Evolutionary conservation across 2,888 invertebrate genomes (phyloP), one percentile per base, ranked within the genome.

Genomic region (Catocala sponsa): DNA sequence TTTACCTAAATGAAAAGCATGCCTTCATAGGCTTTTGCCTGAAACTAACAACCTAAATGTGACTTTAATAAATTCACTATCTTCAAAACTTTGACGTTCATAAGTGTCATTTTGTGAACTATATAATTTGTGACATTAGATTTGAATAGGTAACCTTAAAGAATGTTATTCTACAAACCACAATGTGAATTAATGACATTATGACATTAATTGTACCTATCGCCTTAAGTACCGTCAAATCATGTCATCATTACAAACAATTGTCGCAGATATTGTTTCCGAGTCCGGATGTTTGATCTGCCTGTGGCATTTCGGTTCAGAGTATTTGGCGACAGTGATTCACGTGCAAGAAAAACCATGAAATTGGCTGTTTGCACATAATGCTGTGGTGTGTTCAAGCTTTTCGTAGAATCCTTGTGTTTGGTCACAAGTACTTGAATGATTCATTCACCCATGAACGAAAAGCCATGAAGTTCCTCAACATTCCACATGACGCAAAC

Each of bases 391-490:
- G 9, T 38, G 9, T 11, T n/a, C 6, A 25, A 25, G 25, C 25
- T 4, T 6, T 25, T 33, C 48, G 15, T 4, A n/a, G 48, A 33
- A 49, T 11, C 5, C 2, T 48, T 13, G 49, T 43, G 7, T 13
- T 56, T 15, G 13, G 43, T 42, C 47, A 60, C 12, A 11, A 11
- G 38, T 46, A 59, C 51, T 61, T 69, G 61, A 38, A 6, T 46
- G 52, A 59, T 58, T 72, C 59, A 63, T 59, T 57, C 55, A 66
- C 59, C 60, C 51, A 68, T 59, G 55, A 63, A 57, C 56, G 25
- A 13, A 38, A 59, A 64, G 65, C 68, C 64, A 62, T 71, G 68
- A 64, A 72, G 59, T 71, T 61, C 12, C 55, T 54, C 57, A 62
- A 68, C 54, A 62, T 38, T 25, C 4, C 9, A 35, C 25, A 61